Base-by-base conservation (phyloP, 2,888 invertebrate species). In the Dione vanillae region DNA sequence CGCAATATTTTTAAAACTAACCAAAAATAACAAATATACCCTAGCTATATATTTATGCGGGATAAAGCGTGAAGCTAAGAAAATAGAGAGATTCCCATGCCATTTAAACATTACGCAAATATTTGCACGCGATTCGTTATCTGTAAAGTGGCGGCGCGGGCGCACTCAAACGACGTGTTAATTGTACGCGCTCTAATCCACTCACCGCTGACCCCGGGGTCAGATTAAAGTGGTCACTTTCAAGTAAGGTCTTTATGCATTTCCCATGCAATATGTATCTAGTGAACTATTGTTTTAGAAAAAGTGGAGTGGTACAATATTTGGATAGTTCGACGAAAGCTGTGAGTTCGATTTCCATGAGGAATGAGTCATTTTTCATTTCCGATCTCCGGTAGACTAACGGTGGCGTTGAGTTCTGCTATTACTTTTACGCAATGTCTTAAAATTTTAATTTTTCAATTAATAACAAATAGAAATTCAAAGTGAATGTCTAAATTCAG, bases 161-260 rank as follows among this genome's bases (percentile, higher is more conserved):
- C 54, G 49, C 47, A 37, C 40, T 43, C 41, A 62, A 62, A 47
- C 47, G 67, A 64, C 67, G 70, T 71, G 70, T 71, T 71, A 71
- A 71, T 71, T 64, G 70, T 27, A 56, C 56, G 56, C 54, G 61
- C 43, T 45, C 59, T 16, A 66, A 69, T 65, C 65, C 65, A 43
- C 67, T 62, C 65, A 47, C 61, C 20, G 47, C 62, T 54, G 54
- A 69, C 54, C 67, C 45, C 62, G 20, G 64, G 67, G 62, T 54
- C 35, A 40, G 35, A 12, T 16, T 52, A 54, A n/a, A 47, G 45
- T 62, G n/a, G 62, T 54, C 35, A 40, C 19, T 16, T 16, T 52
- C 45, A n/a, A 47, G 45, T 62, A 12, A 54, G 43, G 61, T 41
- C 9, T 69, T 47, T 37, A 20, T 47, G 11, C 0, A 2, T 14